Base-by-base conservation (phyloP, 2,113 vertebrate species). In the Parus major region DNA sequence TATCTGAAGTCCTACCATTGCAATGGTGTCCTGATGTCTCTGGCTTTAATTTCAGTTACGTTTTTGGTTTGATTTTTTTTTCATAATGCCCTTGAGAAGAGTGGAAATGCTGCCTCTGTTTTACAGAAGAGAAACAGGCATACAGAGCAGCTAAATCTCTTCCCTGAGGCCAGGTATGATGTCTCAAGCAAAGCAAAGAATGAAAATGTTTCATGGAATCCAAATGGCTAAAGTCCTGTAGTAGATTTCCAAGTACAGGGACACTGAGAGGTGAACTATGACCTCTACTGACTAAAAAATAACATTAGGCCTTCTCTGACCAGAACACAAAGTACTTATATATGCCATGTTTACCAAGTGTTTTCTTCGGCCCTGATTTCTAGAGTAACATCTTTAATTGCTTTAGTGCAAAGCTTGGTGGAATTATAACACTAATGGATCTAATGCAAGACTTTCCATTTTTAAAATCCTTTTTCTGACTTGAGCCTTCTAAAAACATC, bases 371-470 rank as follows among this genome's bases (percentile, higher is more conserved):
- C 57, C 88, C 82, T 65, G 33, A 77, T 86, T 90, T 92, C 72
- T 80, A 47, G 47, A 59, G 27, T 66, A 82, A 70, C 15, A 5
- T 44, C 64, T 83, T 90, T 64, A 90, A 90, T 81, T 55, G 66
- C 59, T 85, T 87, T 50, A 88, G 59, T 59, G 79, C 47, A 90
- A 83, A 91, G 49, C 29, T 73, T 73, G 35, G 71, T 77, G 55
- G 56, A 73, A 80, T 59, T 73, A 59, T 27, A 78, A 63, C 71
- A 90, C 56, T 93, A 94, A 92, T 85, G 68, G 52, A 65, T 31
- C 27, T 86, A 82, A 90, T 52, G 75, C 63, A 93, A 81, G 50
- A 55, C 88, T 95, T 95, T 96, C 90, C 92, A 91, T 94, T 93
- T 94, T 79, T 90, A 86, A 90, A 96, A 63, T 28, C n/a, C 20